Base-by-base conservation (phyloP, 2,113 vertebrate genomes). In the Dipodomys ordii region DNA sequence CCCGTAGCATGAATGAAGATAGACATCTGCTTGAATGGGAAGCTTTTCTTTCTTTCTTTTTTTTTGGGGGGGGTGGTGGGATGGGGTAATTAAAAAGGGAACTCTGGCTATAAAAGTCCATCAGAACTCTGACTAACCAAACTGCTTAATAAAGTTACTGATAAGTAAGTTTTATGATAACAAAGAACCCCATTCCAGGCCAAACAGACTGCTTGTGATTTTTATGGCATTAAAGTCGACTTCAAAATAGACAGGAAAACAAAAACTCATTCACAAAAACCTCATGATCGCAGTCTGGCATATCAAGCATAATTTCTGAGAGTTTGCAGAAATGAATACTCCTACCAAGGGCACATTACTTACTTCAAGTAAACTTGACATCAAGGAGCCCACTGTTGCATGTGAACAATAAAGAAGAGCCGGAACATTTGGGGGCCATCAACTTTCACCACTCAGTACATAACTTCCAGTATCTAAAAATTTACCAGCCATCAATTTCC, bases 191-290 rank as follows among this genome's bases (percentile, higher is more conserved):
- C 73, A 93, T 60, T 95, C 65, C 87, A 96, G 86, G 83, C 89
- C 82, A 96, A 92, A 97, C 53, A 93, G 74, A 82, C n/a, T 76
- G 81, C 76, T 90, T 92, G 90, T 83, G 64, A 89, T 88, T 93
- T 64, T 84, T 94, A 60, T 93, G 80, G 60, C 57, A 92, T 94
- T 69, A 86, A 95, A 95, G 53, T 30, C 81, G 81, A 95, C 79
- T 95, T 96, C 85, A 92, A 96, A 96, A 94, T 44, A 95, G 93
- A 90, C 62, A 87, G 71, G 91, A 95, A 97, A 97, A 95, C 96
- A 96, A 94, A 97, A 96, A 94, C 78, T 96, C 95, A 96, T 97
- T 97, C 96, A 96, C 84, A 96, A 85, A 39, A 96, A 94, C 81
- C 91, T 80, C 94, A 95, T 96, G 95, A 96, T 96, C 97, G 94